Evolutionary conservation across 1,140 invertebrate species (phyloP), one percentile per base, ranked within the genome.

Genomic region (Lordiphosa stackelbergi): DNA sequence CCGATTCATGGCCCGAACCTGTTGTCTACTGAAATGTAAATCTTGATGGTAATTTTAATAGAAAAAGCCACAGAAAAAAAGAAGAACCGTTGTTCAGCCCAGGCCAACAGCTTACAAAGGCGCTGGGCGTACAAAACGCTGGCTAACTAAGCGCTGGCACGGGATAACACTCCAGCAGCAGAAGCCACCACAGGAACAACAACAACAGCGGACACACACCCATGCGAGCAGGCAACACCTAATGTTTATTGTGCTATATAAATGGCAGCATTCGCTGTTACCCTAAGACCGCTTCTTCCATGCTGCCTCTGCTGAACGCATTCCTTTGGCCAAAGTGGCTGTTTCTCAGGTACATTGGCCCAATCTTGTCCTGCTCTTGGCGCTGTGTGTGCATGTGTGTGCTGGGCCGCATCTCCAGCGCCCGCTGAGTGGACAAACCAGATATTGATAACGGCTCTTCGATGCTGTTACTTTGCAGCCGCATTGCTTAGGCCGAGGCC

Each of bases 361-460:
- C 81, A 85, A 85, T 85, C 81, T 75, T 74, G 83, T 58, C 74
- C 58, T 58, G 53, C 57, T 57, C 62, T 78, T 68, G 58, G 41
- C 65, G 16, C 53, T 46, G 37, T 53, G 48, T 60, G 51, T 60
- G 58, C 56, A 52, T 70, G 65, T 41, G 43, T 66, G 53, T 51
- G 74, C 47, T 53, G 61, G 54, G 66, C 59, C 24, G 53, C 61
- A 56, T 40, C 49, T 57, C 69, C 62, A 70, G 66, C 62, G 64
- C 69, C 62, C 66, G 54, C 63, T 66, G 77, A 86, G 84, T 86
- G 83, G 84, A 86, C 84, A 86, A 86, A 86, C 84, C 84, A 84
- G 84, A 86, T 86, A 86, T 86, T 86, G 84, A 86, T 86, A 86
- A 86, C 84, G 84, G 84, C 84, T 86, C 78, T 84, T 85, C 78